Evolutionary conservation across 2,888 invertebrate genomes (phyloP).

Genomic region (Clusia tigrina): DNA sequence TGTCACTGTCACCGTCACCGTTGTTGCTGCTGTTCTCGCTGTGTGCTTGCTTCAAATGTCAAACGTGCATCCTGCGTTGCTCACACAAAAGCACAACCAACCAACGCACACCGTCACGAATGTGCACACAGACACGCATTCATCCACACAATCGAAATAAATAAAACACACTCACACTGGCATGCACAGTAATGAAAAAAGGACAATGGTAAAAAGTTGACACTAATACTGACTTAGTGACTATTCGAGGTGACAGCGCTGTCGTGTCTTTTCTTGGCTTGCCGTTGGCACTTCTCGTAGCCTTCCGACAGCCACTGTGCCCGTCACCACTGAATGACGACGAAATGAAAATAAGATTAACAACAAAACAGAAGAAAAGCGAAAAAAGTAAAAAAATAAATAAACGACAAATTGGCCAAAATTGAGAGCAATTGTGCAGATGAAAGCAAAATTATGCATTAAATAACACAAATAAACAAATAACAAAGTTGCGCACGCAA

Average conservation of each 20-base stretch:
- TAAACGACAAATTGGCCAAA: slow-evolving; percentile 13
- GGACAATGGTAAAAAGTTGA: slow-evolving; percentile 1
- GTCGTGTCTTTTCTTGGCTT: too few species aligned
- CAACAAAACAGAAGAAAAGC: slow-evolving; percentile 9
- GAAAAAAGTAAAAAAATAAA: background rate
- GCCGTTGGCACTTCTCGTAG: slow-evolving; percentile 13
- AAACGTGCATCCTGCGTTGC: slow-evolving; percentile 5
- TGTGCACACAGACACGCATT: slow-evolving; percentile 12
- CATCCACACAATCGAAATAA: slow-evolving; percentile 18
- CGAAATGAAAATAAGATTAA: background rate
- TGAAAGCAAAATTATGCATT: slow-evolving; percentile 12
- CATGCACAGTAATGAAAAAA: slow-evolving; percentile 1
- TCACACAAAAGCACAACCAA: background rate
- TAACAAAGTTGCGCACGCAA: background rate
- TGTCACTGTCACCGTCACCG: background rate
- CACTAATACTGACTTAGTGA: background rate
- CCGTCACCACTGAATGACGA: too few species aligned
- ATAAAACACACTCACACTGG: background rate
- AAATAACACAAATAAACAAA: slow-evolving; percentile 11
- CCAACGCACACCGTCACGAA: slow-evolving; percentile 6
- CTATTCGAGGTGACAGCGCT: slow-evolving; percentile 4
- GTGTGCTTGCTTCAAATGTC: slow-evolving; percentile 12
- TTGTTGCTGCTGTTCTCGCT: background rate
- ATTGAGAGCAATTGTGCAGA: slow-evolving; percentile 22
- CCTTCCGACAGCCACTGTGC: too few species aligned